Base-by-base conservation (phyloP, 92 coral and sea anemone genomes). In the Phenganax marumi region DNA sequence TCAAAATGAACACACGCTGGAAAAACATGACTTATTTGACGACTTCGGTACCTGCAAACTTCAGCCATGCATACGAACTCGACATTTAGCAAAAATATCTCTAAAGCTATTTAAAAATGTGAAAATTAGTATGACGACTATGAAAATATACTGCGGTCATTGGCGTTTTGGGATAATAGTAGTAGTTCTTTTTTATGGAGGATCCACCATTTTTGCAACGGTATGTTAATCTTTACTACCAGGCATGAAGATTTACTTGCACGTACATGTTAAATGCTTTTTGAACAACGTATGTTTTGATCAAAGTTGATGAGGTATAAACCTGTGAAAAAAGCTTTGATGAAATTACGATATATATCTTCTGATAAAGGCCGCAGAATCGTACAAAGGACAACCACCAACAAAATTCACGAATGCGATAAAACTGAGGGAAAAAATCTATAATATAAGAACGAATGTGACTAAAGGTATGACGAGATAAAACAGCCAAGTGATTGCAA, bases 31-130 rank as follows among this genome's bases (percentile, higher is more conserved):
- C 43, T 33, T n/a, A n/a, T 33, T 33, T 1, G 43, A 33, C 43
- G 43, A 33, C 43, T 33, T n/a, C 18, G 68, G 72, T 66, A 66
- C 72, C 72, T 66, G 72, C 43, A 3, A 18, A n/a, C 72, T 66
- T 66, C 72, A 66, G 50, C 43, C 72, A 66, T 25, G 72, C 72
- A 49, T 66, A 25, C 72, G 33, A 66, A 66, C 26, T 25, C 43
- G 72, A 10, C 43, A 66, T 48, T n/a, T 66, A 10, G 50, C 17
- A 14, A 56, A 64, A 66, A 66, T 24, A 25, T 66, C 14, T 66
- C 50, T 33, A 23, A 13, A 16, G 6, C 5, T 66, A 7, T 24
- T 18, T 62, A 21, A 62, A 62, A 62, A 62, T 19, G 68, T 62
- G 25, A 66, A n/a, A 66, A 1, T 24, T 66, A 12, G 43, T 8